phyloP scores from a whole-genome alignment of 1,140 invertebrate species.

The Hylaeus anthracinus region DNA sequence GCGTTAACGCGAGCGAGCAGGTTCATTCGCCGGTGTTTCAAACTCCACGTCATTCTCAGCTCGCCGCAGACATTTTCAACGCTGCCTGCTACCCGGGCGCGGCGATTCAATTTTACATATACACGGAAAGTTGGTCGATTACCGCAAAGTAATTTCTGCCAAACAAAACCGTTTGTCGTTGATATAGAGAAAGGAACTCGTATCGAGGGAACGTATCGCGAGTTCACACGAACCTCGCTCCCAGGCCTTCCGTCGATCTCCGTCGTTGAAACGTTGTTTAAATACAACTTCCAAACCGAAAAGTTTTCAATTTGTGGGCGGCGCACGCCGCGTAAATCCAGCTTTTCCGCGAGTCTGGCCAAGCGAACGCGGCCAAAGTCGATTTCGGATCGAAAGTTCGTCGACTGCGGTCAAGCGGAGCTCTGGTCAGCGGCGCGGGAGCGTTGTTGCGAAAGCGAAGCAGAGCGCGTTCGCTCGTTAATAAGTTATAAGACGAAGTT shows the following conservation, averaged over 20 bases:
- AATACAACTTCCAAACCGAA: constrained; percentile 21
- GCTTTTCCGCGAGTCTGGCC: constrained; percentile 3
- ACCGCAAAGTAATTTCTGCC: constrained; percentile 23
- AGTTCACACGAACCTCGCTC: not conserved
- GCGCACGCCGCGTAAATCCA: not conserved
- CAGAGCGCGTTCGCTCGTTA: constrained; percentile 34
- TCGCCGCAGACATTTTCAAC: not conserved
- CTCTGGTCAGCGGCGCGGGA: not conserved
- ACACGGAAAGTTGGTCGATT: constrained; percentile 11
- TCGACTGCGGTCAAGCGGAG: constrained; percentile 49
- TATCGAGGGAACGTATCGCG: not conserved
- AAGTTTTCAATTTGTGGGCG: constrained; percentile 24
- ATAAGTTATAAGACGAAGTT: constrained; percentile 58
- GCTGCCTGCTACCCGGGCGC: too few species aligned
- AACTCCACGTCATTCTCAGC: too few species aligned
- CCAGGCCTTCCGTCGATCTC: not conserved
- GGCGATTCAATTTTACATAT: constrained; percentile 11
- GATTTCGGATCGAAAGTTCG: constrained; percentile 61
- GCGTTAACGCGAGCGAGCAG: too few species aligned
- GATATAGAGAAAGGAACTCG: not conserved
- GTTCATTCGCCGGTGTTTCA: not conserved
- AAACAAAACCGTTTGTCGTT: constrained; percentile 25
- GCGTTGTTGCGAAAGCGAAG: not conserved
- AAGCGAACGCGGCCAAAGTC: constrained; percentile 30
- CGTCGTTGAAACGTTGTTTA: constrained; percentile 10